phyloP scores from a whole-genome alignment of 2,888 invertebrate genomes.

The Pachymerium ferrugineum region DNA sequence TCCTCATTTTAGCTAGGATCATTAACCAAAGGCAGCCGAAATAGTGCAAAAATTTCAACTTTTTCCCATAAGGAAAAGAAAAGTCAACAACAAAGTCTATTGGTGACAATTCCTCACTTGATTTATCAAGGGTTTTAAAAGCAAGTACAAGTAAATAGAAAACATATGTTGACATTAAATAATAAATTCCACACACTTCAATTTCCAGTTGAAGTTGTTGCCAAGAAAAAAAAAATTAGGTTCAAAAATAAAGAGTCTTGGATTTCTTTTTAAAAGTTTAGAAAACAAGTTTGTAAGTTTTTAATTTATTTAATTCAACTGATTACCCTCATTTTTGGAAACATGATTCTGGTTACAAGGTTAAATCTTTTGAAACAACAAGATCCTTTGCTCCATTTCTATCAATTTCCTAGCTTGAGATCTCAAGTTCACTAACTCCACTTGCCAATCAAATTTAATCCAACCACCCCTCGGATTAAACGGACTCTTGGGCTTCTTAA shows the following conservation, averaged over 20 bases:
- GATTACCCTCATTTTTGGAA: background rate
- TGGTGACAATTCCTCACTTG: background rate
- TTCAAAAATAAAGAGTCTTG: no score
- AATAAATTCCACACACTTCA: constrained; percentile 1
- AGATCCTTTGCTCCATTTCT: background rate
- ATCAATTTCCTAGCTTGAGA: background rate
- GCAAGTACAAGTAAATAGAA: background rate
- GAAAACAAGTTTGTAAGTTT: no score
- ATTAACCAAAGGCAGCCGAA: constrained; percentile 18
- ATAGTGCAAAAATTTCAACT: background rate
- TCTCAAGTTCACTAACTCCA: constrained; percentile 3
- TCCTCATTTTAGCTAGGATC: background rate
- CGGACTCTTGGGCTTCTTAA: constrained; percentile 7
- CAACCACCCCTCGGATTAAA: background rate
- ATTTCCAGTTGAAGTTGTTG: background rate
- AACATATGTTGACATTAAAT: background rate
- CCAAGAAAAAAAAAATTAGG: background rate
- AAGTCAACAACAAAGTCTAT: constrained; percentile 7
- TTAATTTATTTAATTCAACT: background rate
- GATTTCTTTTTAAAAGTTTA: no score
- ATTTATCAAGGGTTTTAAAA: constrained; percentile 3
- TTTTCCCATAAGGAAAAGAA: background rate
- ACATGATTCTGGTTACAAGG: background rate
- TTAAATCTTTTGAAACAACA: constrained; percentile 2
- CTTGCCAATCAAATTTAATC: constrained; percentile 18